phyloP scores from a whole-genome alignment of 2,113 vertebrate species.

The Melanerpes aurifrons region DNA sequence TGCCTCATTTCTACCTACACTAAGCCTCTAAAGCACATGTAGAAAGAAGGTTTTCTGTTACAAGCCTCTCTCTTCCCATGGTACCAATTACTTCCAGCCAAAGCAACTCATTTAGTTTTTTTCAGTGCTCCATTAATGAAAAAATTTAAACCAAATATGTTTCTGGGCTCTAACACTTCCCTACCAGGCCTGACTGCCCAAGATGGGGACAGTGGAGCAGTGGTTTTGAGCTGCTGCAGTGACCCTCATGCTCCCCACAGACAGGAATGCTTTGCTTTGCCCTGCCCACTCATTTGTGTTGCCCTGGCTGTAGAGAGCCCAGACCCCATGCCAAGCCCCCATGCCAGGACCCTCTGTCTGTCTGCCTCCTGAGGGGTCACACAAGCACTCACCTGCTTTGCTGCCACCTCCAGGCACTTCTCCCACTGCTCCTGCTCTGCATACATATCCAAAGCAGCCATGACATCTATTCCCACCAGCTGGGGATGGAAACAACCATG shows the following conservation, averaged over 20 bases:
- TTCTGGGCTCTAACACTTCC: background rate
- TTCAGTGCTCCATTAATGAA: background rate
- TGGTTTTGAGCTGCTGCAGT: background rate
- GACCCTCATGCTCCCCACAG: background rate
- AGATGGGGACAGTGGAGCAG: background rate
- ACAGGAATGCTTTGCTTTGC: background rate
- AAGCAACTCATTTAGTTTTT: background rate
- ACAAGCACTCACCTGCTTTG: constrained; percentile 85
- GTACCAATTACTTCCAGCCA: constrained; percentile 4
- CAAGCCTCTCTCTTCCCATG: background rate
- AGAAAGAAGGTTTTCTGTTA: background rate
- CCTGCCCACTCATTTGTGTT: background rate
- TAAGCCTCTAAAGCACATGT: background rate
- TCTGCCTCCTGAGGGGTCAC: background rate
- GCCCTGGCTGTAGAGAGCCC: background rate
- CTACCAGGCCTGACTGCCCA: background rate
- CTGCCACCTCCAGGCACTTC: constrained; percentile 93
- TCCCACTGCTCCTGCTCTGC: constrained; percentile 95
- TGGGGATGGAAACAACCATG: constrained; percentile 45
- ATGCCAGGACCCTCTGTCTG: background rate
- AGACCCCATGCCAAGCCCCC: background rate
- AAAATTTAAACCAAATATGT: background rate
- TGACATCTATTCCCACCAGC: constrained; percentile 93
- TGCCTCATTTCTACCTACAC: background rate
- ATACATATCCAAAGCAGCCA: constrained; percentile 94